phyloP scores from a whole-genome alignment of 2,113 vertebrate species.

The Microtus richardsoni region DNA sequence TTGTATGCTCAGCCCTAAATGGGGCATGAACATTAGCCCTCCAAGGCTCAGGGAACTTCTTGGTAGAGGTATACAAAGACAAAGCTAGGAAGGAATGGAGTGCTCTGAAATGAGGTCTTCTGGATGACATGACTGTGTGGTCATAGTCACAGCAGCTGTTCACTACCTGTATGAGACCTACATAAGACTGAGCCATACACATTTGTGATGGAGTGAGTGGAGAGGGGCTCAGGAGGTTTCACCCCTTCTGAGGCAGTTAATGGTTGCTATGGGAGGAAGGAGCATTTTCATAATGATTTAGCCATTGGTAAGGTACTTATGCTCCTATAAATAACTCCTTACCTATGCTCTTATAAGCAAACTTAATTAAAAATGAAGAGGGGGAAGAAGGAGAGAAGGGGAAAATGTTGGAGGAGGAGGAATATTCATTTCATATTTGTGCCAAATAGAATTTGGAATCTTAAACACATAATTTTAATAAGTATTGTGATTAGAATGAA shows the following conservation, averaged over 20 bases:
- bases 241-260: neutral
- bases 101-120: neutral
- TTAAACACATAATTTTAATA: conserved; percentile 43
- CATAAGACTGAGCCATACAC: neutral
- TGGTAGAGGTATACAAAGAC: neutral
- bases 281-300: neutral
- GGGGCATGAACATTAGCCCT: neutral
- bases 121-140: neutral
- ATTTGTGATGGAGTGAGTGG: neutral
- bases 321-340: neutral
- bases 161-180: neutral
- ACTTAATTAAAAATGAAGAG: neutral
- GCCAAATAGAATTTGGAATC: conserved; percentile 34
- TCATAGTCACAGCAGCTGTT: neutral
- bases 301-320: neutral
- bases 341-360: neutral
- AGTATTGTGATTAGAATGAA: neutral
- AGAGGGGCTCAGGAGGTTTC: neutral
- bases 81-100: neutral
- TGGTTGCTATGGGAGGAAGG: neutral
- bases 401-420: neutral
- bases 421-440: conserved; percentile 37
- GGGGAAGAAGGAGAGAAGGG: too few species aligned
- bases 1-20: neutral
- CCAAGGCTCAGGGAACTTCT: neutral